Evolutionary conservation across 2,797 vertebrate species (phyloP), one percentile per base, ranked within the genome.

Genomic region (Enteromius paludinosus): DNA sequence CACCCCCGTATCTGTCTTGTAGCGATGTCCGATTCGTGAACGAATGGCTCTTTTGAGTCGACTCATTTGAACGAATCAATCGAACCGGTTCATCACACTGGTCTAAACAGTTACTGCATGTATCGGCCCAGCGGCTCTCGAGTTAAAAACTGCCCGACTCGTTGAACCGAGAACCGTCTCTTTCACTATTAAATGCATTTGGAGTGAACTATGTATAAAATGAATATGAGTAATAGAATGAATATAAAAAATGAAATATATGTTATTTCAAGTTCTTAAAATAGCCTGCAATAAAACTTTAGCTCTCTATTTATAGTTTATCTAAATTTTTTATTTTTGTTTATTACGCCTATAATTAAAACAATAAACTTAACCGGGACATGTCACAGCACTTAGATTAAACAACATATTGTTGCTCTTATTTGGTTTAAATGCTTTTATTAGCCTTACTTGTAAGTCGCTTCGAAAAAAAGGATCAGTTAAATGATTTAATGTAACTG

Each of bases 1-100:
- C 93, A 90, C 93, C 93, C 93, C 94, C 91, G 92, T 92, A 86
- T 89, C 89, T 91, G 89, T 93, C 89, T 87, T 83, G 81, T 85
- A 85, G 66, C 81, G 78, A 76, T 88, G 87, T 69, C 73, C 73
- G 73, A 79, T 38, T 78, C 76, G 28, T 65, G 28, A 33, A 64
- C 12, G 5, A 49, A 38, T 38, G 28, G 10, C n/a, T 68, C 64
- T 2, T 52, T 77, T 25, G 64, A 56, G 1, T 68, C 45, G 77
- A 52, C 5, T 79, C 77, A 41, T 64, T 78, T 49, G 61, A 65
- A 47, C 2, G 0, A 65, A 47, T 77, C 41, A 10, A 1, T 7
- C 12, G 25, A 61, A 62, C 41, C 56, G 7, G 11, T 33, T 78
- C 25, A 1, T n/a, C 7, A 28, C 8, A n/a, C 41, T 15, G 5